phyloP scores from a whole-genome alignment of 2,113 vertebrate genomes.

The Dendropsophus ebraccatus region DNA sequence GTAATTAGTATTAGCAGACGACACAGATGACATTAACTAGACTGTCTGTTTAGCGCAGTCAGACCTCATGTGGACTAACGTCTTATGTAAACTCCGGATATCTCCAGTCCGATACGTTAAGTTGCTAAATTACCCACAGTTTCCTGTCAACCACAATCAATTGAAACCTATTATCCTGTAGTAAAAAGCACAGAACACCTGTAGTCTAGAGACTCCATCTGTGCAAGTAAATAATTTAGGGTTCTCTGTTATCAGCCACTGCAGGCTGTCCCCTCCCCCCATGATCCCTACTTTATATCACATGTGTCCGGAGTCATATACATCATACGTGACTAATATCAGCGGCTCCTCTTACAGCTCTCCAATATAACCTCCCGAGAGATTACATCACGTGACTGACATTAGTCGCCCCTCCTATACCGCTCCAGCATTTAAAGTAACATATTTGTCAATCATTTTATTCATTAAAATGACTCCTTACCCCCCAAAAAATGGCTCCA shows the following conservation, averaged over 20 bases:
- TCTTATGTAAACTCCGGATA: neutral
- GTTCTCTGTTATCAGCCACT: neutral
- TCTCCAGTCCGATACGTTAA: neutral
- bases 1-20: too few species aligned
- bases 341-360: too few species aligned
- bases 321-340: too few species aligned
- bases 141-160: neutral
- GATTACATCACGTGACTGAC: neutral
- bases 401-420: neutral
- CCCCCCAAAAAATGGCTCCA: too few species aligned
- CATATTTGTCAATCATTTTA: too few species aligned
- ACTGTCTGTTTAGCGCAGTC: neutral
- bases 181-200: neutral
- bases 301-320: too few species aligned
- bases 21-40: neutral
- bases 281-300: too few species aligned
- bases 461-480: too few species aligned
- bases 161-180: neutral
- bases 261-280: too few species aligned
- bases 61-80: neutral
- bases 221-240: neutral
- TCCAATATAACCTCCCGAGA: too few species aligned
- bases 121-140: neutral
- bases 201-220: neutral
- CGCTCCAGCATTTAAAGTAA: neutral